A percentile compares a stretch with the other conserved stretches of the same genome.
phyloP scores from a whole-genome alignment of 2,888 invertebrate genomes.

The Invenusta paracnida region DNA sequence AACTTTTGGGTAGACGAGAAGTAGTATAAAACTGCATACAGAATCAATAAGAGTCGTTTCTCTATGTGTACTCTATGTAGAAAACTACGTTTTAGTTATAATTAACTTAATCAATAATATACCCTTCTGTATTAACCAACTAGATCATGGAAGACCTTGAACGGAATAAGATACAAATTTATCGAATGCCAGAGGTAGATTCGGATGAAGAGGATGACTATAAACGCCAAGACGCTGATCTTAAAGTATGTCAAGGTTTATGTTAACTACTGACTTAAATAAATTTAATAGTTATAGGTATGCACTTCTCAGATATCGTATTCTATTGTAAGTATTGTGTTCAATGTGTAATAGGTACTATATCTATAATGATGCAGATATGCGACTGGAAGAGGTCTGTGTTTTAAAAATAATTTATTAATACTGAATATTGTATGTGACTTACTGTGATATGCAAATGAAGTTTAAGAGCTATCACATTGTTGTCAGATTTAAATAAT shows the following conservation, averaged over 20 bases:
- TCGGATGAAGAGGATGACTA: conserved; percentile 76
- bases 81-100: not conserved
- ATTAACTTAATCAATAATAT: not conserved
- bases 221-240: conserved; percentile 83
- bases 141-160: conserved; percentile 54
- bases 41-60: too few relatives aligned
- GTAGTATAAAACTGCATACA: too few relatives aligned
- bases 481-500: too few relatives aligned
- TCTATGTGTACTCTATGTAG: not conserved
- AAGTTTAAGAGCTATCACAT: too few relatives aligned
- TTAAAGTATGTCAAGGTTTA: conserved; percentile 74
- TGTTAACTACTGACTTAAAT: not conserved
- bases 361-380: too few relatives aligned
- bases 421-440: too few relatives aligned
- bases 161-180: conserved; percentile 67
- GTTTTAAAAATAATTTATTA: too few relatives aligned
- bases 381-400: too few relatives aligned
- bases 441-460: too few relatives aligned
- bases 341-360: too few relatives aligned
- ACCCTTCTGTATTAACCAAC: not conserved
- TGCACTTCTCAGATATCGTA: not conserved
- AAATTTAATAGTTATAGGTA: not conserved
- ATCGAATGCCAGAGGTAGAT: conserved; percentile 94
- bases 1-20: too few relatives aligned
- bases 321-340: too few relatives aligned